These are phyloP conservation scores for Dipodomys stephensi DNA, from an alignment of 2,113 vertebrate species.

Conservation along the genomic window DNA sequence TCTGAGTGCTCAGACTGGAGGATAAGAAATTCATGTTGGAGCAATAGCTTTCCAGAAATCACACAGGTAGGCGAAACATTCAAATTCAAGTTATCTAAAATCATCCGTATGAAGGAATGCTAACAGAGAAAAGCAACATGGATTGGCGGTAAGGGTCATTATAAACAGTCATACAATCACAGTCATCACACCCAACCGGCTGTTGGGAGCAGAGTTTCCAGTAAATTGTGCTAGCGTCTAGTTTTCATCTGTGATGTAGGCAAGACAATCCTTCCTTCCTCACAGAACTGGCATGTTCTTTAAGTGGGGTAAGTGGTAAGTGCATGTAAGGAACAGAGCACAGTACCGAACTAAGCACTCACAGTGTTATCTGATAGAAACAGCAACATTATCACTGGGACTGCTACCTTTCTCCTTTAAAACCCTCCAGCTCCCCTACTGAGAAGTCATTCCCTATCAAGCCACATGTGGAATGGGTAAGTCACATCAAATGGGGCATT, in stretches of 20 bases:
- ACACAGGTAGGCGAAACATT: constrained; percentile 18
- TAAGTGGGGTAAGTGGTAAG: neutral
- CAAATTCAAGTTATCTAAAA: constrained; percentile 26
- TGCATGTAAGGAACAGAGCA: neutral
- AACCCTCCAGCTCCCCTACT: neutral
- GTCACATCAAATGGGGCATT: neutral
- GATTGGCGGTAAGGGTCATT: constrained; percentile 4
- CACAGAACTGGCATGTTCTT: neutral
- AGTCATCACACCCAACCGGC: neutral
- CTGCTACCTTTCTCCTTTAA: neutral
- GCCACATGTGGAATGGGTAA: neutral
- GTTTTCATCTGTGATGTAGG: neutral
- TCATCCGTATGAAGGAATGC: constrained; percentile 19
- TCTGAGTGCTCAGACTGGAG: constrained; percentile 62
- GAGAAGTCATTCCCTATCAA: constrained; percentile 9
- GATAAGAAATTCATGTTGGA: constrained; percentile 60
- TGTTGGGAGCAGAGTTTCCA: neutral
- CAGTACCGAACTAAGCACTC: neutral
- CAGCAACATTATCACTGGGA: constrained; percentile 7
- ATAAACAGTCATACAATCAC: neutral
- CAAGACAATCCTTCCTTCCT: neutral
- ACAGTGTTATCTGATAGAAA: neutral
- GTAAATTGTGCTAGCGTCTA: neutral
- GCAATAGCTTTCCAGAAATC: constrained; percentile 47
- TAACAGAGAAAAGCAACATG: constrained; percentile 42